Percentiles rank a stretch among this genome's conserved stretches.
phyloP scores from a whole-genome alignment of 2,888 invertebrate species.

The Nomada ferruginata region DNA sequence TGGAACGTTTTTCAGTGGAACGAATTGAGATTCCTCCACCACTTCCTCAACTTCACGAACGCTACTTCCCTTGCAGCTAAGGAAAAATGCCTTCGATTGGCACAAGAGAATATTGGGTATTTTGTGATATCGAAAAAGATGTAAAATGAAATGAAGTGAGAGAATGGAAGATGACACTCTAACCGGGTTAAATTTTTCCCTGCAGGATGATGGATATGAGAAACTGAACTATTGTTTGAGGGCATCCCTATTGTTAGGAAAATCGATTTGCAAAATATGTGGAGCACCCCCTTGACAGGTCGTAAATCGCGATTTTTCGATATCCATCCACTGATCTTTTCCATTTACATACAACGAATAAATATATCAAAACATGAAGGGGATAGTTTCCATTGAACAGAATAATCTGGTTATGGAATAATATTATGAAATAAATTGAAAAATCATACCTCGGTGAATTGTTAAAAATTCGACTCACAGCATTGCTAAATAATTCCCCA shows the following conservation, averaged over 20 bases:
- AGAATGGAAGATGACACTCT: background rate
- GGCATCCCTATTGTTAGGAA: background rate
- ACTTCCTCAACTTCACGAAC: background rate
- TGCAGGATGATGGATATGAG: background rate
- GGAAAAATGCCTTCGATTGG: background rate
- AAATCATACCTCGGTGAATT: too few species aligned
- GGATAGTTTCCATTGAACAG: too few species aligned
- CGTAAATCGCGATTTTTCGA: conserved; percentile 7
- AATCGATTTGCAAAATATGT: conserved; percentile 8
- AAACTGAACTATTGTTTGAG: background rate
- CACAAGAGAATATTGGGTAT: background rate
- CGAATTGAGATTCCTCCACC: too few species aligned
- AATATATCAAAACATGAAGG: too few species aligned
- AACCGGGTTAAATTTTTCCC: background rate
- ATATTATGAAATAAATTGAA: too few species aligned
- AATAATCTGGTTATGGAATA: too few species aligned
- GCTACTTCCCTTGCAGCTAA: background rate
- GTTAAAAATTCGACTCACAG: too few species aligned
- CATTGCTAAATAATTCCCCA: too few species aligned
- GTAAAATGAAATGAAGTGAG: too few species aligned
- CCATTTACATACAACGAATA: background rate
- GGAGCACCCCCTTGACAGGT: background rate
- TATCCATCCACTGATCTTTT: background rate
- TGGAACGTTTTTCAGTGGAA: background rate
- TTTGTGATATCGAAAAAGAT: background rate